Evolutionary conservation across 1,140 invertebrate species (phyloP), one percentile per base, ranked within the genome.

Genomic region (Trialeurodes vaporariorum): DNA sequence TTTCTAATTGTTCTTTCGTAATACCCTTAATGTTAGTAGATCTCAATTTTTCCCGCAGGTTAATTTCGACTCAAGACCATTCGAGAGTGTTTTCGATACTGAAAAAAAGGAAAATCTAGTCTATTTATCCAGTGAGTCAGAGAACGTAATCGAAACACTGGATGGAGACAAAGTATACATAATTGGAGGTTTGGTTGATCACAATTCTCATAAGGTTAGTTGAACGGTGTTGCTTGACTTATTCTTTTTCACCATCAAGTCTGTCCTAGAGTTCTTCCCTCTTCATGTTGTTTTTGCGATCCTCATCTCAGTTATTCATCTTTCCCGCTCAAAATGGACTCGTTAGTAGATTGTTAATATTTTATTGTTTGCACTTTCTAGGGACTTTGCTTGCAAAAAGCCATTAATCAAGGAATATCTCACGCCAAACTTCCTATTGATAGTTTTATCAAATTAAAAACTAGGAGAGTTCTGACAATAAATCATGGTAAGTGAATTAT

Each of bases 161-260:
- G 86, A 93, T 71, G 83, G 89, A 21, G 82, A 87, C 68, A 90
- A 88, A 77, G 84, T 89, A 59, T 98, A 98, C 75, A 86, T 98
- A 59, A 98, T 98, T 79, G 96, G 97, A 60, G 97, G 96, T 63
- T 80, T 99, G 22, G 94, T 99, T 0, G 97, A 99, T 81, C 96
- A 98, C 77, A 98, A 98, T 81, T 83, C 87, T 71, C 88, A 96
- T 72, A 98, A 98, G 83, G 91, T 92, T 77, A 75, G 69, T 64
- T 70, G 66, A 62, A 25, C 63, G 67, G 17, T 65, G 63, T 61
- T 67, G 21, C n/a, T 17, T 34, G 21, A 69, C 25, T 25, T n/a
- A 40, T 62, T 22, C 25, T 58, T 1, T 26, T 22, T 59, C 25
- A 67, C n/a, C 26, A 27, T 61, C n/a, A 22, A 64, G 34, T 27